Evolutionary conservation across 2,797 vertebrate species (phyloP), one percentile per base, ranked within the genome.

Genomic region (Spinus pinus): DNA sequence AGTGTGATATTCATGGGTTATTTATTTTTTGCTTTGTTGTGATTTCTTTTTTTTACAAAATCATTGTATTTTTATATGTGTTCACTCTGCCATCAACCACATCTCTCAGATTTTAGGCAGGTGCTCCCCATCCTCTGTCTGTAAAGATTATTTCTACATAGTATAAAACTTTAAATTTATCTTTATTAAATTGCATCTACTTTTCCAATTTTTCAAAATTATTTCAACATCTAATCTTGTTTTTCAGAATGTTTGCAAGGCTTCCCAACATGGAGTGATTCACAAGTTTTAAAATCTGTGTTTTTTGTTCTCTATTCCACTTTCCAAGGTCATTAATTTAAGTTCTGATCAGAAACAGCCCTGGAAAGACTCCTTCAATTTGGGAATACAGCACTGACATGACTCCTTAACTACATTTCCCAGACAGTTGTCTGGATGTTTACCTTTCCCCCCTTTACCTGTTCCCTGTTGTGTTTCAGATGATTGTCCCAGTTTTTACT

Each of bases 121-220:
- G 9, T 77, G 19, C 6, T 84, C 10, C 14, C 7, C 3, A 6
- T 53, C 41, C 5, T 66, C 14, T 47, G 8, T 56, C 57, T 54
- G 17, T 61, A 73, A 51, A 83, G 30, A 28, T 46, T 74, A 65
- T 79, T 78, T 42, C 54, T 81, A 23, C 12, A 14, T 53, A 16
- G 11, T 37, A 74, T 51, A 71, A 88, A 81, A 33, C 2, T 69
- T 65, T 10, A 12, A 3, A 21, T 72, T 81, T 80, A 8, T 51
- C 22, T 79, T 85, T 31, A 66, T 47, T 66, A 74, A 67, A 82
- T 73, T 77, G 15, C 2, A 62, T 30, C 8, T 23, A 25, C 51
- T 95, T 79, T 88, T 46, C 11, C 30, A 64, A 51, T 94, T 85
- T 80, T 16, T 56, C 25, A 85, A 87, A 66, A 86, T 35, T 53